Base-by-base conservation (phyloP, 1,140 invertebrate species). In the Chironomus striatipennis region DNA sequence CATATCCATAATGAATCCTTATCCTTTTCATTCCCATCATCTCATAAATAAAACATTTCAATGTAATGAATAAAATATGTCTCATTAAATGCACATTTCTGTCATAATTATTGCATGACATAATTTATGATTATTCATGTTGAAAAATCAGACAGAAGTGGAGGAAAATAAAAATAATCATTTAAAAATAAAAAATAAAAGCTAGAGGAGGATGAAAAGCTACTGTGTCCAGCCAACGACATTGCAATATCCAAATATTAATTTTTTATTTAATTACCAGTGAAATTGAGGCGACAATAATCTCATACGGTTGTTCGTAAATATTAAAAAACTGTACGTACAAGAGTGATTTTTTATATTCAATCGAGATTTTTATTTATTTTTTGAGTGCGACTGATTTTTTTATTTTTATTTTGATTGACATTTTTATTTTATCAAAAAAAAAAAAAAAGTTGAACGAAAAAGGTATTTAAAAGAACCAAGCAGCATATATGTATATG, bases 401-500 rank as follows among this genome's bases (percentile, higher is more conserved):
- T 47, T 57, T 15, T 57, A n/a, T 12, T 57, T 57, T 57, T 57
- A 57, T 57, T 57, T 57, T 57, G 47, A 57, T 57, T 57, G 47
- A 57, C 47, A 57, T 57, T 57, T 57, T 57, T 57, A 57, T 57
- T 57, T 57, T 57, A 57, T 57, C 47, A 57, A 57, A 57, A 57
- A 57, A 57, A 57, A 57, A 57, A 57, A 57, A n/a, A n/a, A 34
- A 2, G 24, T 34, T 34, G 24, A 34, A 34, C 24, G 24, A 34
- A 34, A 34, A 34, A 34, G 24, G 24, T 34, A 34, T 34, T 34
- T 34, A 34, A 34, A 34, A 34, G 24, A 34, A 34, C 5, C 24
- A 34, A 34, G 24, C 24, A 34, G 24, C 24, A 34, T 5, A 34
- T 5, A 34, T 34, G 24, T 34, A 34, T 34, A 34, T 34, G 24